A percentile compares a stretch with the other conserved stretches of the same genome.
These are phyloP conservation scores for Diadromus collaris DNA, from an alignment of 2,888 invertebrate species.

Conservation along the genomic window DNA sequence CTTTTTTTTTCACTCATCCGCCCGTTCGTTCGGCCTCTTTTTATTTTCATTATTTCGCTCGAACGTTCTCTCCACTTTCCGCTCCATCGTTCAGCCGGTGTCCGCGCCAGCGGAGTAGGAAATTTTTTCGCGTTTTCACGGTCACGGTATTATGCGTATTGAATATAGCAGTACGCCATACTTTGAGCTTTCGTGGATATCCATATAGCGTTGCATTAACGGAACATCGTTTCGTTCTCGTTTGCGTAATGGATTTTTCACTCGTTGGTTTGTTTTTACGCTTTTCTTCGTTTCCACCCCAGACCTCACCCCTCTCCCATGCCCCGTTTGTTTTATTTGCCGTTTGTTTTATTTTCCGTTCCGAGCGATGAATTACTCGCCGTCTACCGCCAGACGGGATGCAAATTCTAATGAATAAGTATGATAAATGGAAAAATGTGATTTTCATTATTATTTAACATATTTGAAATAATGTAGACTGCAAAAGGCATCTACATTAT, in stretches of 20 bases:
- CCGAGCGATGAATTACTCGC: slow-evolving; percentile 1
- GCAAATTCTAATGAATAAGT: neutral
- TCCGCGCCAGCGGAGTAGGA: slow-evolving; percentile 10
- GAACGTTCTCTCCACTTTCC: slow-evolving; percentile 31
- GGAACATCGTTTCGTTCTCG: slow-evolving; percentile 14
- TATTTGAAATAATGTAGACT: no score
- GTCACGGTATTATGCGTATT: slow-evolving; percentile 26
- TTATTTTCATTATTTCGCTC: slow-evolving; percentile 30
- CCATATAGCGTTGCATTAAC: slow-evolving; percentile 9
- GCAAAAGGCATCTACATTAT: no score
- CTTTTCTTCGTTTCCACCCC: neutral
- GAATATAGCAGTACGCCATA: slow-evolving; percentile 6
- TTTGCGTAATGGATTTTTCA: slow-evolving; percentile 18
- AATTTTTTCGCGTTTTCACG: slow-evolving; percentile 30
- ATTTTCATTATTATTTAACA: neutral
- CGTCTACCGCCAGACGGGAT: neutral
- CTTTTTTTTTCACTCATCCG: slow-evolving; percentile 25
- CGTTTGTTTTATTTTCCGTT: slow-evolving; percentile 2
- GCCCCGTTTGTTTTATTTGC: neutral
- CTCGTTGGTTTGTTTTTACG: slow-evolving; percentile 5
- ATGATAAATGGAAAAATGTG: neutral
- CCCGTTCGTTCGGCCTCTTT: slow-evolving; percentile 25
- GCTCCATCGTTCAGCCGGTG: slow-evolving; percentile 22
- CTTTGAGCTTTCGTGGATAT: slow-evolving; percentile 4
- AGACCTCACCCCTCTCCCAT: no score